These are phyloP conservation scores for Spodoptera litura DNA, from an alignment of 1,140 invertebrate genomes.

Conservation along the genomic window DNA sequence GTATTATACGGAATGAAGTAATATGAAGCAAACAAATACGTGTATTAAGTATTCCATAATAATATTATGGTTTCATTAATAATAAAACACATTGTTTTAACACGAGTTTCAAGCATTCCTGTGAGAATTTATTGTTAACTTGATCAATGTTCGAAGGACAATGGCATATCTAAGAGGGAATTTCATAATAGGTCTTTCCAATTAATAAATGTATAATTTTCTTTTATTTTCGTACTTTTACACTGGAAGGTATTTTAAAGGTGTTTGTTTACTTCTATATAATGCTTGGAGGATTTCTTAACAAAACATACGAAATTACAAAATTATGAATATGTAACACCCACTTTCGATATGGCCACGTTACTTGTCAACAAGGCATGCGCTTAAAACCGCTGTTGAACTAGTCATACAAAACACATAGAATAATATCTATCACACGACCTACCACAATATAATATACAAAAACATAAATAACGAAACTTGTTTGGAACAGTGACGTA, in stretches of 20 bases:
- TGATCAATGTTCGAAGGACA: neutral
- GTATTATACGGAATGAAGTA: no score
- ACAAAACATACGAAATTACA: no score
- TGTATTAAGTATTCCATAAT: neutral
- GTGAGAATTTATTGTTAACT: slow-evolving; percentile 3
- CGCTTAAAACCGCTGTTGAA: no score
- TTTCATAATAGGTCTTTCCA: slow-evolving; percentile 15
- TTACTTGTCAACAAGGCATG: no score
- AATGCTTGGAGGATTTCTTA: no score
- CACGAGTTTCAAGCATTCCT: slow-evolving; percentile 7
- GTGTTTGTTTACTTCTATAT: no score
- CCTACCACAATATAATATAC: no score
- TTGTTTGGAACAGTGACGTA: neutral
- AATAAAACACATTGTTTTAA: neutral
- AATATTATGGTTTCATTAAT: slow-evolving; percentile 6
- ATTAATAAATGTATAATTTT: neutral
- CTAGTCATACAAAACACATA: no score
- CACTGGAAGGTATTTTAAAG: neutral
- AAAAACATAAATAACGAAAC: neutral
- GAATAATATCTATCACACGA: no score
- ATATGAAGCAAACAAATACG: no score
- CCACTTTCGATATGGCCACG: no score
- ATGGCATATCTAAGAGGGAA: neutral
- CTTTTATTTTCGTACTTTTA: neutral
- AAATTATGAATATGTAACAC: no score